These are phyloP conservation scores for Sialis lutaria DNA, from an alignment of 2,888 invertebrate genomes.

Conservation along the genomic window DNA sequence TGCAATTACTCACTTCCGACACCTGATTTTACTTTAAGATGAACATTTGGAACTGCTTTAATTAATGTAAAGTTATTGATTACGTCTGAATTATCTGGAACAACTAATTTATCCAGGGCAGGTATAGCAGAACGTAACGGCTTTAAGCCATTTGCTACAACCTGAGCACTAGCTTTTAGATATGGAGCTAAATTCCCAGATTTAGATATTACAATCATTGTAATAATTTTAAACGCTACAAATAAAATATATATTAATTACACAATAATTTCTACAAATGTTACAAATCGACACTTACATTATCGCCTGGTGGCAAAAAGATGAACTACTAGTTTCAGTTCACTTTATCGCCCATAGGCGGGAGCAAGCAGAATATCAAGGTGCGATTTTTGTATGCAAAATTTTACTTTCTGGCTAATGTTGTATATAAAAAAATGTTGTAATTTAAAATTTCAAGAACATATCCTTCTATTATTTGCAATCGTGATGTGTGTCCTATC, in stretches of 20 bases:
- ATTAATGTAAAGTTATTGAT: conserved; percentile 36
- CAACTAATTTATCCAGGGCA: conserved; percentile 22
- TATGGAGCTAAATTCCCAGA: conserved; percentile 47
- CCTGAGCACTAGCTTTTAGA: conserved; percentile 47
- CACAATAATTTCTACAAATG: neutral
- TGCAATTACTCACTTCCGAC: conserved; percentile 33
- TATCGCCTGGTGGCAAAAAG: neutral
- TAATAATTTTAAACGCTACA: neutral
- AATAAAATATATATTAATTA: neutral
- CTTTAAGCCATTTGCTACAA: conserved; percentile 47
- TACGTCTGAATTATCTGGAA: conserved; percentile 26
- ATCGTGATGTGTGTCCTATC: too few relatives aligned
- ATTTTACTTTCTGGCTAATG: too few relatives aligned
- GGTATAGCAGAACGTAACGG: conserved; percentile 33
- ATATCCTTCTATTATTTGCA: too few relatives aligned
- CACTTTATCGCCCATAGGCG: neutral
- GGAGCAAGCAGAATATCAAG: neutral
- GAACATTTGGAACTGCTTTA: conserved; percentile 39
- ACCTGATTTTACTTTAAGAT: conserved; percentile 38
- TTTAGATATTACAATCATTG: conserved; percentile 19
- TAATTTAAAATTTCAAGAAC: too few relatives aligned
- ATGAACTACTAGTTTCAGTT: neutral
- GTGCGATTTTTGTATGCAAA: neutral
- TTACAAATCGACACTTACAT: neutral
- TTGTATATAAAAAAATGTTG: too few relatives aligned